phyloP scores from a whole-genome alignment of 2,797 vertebrate genomes.

The Sternotherus odoratus region DNA sequence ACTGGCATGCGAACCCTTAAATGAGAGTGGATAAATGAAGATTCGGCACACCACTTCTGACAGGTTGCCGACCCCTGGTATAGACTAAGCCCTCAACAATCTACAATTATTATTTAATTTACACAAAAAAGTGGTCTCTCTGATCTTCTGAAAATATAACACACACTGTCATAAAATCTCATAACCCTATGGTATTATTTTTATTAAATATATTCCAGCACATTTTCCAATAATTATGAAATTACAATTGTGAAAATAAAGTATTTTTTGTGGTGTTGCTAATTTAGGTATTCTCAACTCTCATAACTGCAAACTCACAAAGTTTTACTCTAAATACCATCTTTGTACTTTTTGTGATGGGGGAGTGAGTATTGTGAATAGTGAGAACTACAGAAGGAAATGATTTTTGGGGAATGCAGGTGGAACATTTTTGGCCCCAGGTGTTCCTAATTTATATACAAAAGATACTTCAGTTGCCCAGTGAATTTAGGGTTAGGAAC shows the following conservation, averaged over 20 bases:
- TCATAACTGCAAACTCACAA: constrained; percentile 36
- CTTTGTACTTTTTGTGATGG: neutral
- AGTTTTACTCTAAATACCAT: neutral
- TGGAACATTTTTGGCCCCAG: neutral
- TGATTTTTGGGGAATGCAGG: neutral
- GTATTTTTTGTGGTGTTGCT: constrained; percentile 32
- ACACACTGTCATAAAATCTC: neutral
- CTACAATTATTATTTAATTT: neutral
- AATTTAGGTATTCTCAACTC: constrained; percentile 36
- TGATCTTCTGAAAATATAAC: neutral
- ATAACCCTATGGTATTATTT: constrained; percentile 50
- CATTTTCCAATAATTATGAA: constrained; percentile 59
- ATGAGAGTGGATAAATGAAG: no score
- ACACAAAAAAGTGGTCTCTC: neutral
- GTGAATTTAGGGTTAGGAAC: neutral
- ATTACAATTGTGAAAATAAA: constrained; percentile 39
- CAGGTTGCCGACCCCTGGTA: no score
- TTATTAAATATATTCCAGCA: constrained; percentile 44
- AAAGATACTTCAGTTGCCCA: neutral
- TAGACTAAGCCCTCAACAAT: neutral
- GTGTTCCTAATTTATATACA: neutral
- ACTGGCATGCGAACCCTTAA: no score
- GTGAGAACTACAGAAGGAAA: neutral
- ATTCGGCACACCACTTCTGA: no score
- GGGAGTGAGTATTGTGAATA: neutral